Percentiles rank a stretch among this genome's conserved stretches.
Evolutionary conservation across 2,888 invertebrate genomes (phyloP).

Genomic region (Aleiodes leptofemur): DNA sequence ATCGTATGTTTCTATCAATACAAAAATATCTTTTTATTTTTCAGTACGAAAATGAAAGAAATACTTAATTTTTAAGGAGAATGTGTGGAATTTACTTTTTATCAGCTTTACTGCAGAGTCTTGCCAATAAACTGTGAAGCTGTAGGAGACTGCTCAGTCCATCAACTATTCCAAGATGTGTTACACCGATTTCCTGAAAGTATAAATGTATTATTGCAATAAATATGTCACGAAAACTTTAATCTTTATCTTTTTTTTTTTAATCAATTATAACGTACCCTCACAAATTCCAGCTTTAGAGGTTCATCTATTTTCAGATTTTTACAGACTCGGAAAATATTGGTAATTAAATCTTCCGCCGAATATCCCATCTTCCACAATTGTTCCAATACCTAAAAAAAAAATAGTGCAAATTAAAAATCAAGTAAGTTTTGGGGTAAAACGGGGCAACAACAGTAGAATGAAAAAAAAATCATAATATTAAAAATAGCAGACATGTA

Average conservation of each 20-base stretch:
- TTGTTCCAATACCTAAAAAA: conserved; percentile 85
- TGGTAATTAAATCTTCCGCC: conserved; percentile 96
- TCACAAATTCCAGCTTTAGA: conserved; percentile 89
- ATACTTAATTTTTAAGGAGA: neutral
- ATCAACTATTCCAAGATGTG: conserved; percentile 93
- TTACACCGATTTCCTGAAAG: conserved; percentile 89
- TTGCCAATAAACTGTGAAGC: conserved; percentile 91
- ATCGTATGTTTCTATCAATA: neutral
- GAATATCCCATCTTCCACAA: conserved; percentile 97
- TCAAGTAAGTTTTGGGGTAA: neutral
- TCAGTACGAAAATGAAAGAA: neutral
- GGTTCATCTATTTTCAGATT: conserved; percentile 88
- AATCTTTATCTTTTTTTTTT: conserved; percentile 7
- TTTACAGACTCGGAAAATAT: conserved; percentile 96
- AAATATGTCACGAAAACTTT: neutral
- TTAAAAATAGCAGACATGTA: too few species aligned
- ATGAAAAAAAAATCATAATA: too few species aligned
- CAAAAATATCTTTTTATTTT: conserved; percentile 21
- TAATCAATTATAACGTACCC: conserved; percentile 75
- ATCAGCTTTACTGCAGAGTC: conserved; percentile 81
- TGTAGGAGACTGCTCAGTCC: conserved; percentile 92
- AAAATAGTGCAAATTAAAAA: conserved; percentile 43
- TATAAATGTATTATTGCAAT: conserved; percentile 37
- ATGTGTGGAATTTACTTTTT: conserved; percentile 42
- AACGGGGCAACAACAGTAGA: too few species aligned